Conservation (phyloP, 2,797 vertebrate species). For the Rhinatrema bivittatum region DNA sequence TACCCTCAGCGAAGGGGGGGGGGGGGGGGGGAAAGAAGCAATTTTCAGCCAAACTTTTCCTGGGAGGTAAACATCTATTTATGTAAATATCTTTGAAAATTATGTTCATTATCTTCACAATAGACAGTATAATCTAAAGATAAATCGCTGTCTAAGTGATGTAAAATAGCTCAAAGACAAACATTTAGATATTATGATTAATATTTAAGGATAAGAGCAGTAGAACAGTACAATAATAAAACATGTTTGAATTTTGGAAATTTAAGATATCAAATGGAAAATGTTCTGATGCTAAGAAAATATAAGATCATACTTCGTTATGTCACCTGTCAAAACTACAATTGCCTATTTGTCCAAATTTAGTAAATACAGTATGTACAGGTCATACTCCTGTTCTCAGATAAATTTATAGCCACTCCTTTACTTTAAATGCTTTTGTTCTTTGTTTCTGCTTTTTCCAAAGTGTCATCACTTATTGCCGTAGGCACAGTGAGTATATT, state of each 20-base stretch:
- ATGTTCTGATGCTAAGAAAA: constrained; percentile 30
- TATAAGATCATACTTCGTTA: constrained; percentile 28
- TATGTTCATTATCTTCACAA: too few species aligned
- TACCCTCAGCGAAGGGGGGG: too few species aligned
- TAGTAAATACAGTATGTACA: constrained; percentile 44
- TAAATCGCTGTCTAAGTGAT: too few species aligned
- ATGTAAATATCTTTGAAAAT: too few species aligned
- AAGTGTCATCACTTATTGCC: constrained; percentile 50
- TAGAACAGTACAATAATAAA: too few species aligned
- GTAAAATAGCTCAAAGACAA: too few species aligned
- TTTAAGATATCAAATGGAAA: constrained; percentile 16
- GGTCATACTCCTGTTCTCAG: constrained; percentile 58
- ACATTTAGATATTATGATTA: too few species aligned
- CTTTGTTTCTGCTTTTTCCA: constrained; percentile 60
- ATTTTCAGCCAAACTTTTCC: too few species aligned
- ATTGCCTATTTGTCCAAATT: constrained; percentile 33
- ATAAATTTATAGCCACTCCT: constrained; percentile 46
- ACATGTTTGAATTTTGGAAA: not conserved
- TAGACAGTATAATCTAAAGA: too few species aligned
- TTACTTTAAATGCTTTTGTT: constrained; percentile 45
- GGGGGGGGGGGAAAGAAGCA: too few species aligned
- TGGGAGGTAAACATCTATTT: too few species aligned
- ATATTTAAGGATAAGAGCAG: too few species aligned
- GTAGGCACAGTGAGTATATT: constrained; percentile 49
- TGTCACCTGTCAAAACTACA: constrained; percentile 29